Base-by-base conservation (phyloP, 2,888 invertebrate species). In the Watsonalla cultraria region DNA sequence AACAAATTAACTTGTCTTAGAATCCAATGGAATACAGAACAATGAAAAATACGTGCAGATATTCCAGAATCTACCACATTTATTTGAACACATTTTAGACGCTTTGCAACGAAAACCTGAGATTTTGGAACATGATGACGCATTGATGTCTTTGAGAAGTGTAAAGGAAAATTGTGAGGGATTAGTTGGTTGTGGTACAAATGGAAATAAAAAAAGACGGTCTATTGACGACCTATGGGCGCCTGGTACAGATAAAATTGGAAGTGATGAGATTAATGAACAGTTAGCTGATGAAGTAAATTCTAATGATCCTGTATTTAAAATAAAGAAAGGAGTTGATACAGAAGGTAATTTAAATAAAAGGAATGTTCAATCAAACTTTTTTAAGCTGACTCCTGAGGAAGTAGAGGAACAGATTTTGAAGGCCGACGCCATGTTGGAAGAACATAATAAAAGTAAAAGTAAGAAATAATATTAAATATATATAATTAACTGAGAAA, bases 111-210 rank as follows among this genome's bases (percentile, higher is more conserved):
- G 76, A 6, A 75, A 66, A 52, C 82, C 83, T 1, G 77, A 82
- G 64, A 68, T 83, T 13, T 62, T 84, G 14, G 86, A 84, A 60
- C 75, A 59, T 35, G 65, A 80, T 37, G 76, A 84, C 34, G 51
- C 9, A 8, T 72, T 5, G 60, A 60, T 0, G 57, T 71, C 0
- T 80, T 82, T 46, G 66, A 64, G 0, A 60, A 57, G 62, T 65
- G 52, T 53, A 54, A 45, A 51, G 6, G 53, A 54, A 0, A 42
- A 63, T 46, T 45, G 33, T 48, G 45, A 47, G 35, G 53, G 13
- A 14, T 11, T 5, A 24, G 4, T 37, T 48, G 37, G 35, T 35
- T n/a, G n/a, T 35, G 34, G 47, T 35, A 35, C 13, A 13, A 13
- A 33, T 7, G 47, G 55, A 34, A 15, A 46, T 42, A 45, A 58